Percentiles rank a stretch among this genome's conserved stretches.
Evolutionary conservation across 2,797 vertebrate genomes (phyloP).

Genomic region (Sebastes iracundus): DNA sequence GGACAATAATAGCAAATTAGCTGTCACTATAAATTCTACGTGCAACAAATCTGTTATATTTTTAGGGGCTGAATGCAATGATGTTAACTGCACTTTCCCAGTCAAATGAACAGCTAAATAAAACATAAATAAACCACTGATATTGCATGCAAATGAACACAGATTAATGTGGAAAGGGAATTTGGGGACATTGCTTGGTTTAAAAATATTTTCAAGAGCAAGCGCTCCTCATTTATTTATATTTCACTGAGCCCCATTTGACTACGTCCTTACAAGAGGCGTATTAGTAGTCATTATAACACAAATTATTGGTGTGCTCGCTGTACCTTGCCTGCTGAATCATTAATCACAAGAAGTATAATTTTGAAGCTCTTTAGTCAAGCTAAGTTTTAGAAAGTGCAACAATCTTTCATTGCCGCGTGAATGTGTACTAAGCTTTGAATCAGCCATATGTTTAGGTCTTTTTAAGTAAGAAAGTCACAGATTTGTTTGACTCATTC

Average conservation of each 20-base stretch:
- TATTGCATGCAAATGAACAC: slow-evolving; percentile 46
- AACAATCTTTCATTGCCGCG: slow-evolving; percentile 24
- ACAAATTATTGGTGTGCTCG: slow-evolving; percentile 46
- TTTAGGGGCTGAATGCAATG: slow-evolving; percentile 35
- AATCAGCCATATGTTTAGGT: slow-evolving; percentile 44
- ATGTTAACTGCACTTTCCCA: slow-evolving; percentile 40
- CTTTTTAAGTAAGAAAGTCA: slow-evolving; percentile 16
- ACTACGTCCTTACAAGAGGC: slow-evolving; percentile 44
- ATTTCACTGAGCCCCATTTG: slow-evolving; percentile 45
- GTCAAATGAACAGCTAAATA: slow-evolving; percentile 46
- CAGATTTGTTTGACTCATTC: slow-evolving; percentile 23
- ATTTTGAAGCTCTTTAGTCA: slow-evolving; percentile 51
- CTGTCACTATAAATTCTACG: slow-evolving; percentile 39
- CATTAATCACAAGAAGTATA: slow-evolving; percentile 56
- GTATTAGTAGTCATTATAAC: slow-evolving; percentile 54
- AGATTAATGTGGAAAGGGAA: slow-evolving; percentile 45
- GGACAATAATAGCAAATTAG: slow-evolving; percentile 49
- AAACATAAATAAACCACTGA: slow-evolving; percentile 51
- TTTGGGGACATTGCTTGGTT: slow-evolving; percentile 29
- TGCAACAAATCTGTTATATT: slow-evolving; percentile 36
- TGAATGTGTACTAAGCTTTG: slow-evolving; percentile 25
- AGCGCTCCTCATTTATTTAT: slow-evolving; percentile 52
- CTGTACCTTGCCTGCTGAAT: slow-evolving; percentile 57
- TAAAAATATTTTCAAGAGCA: slow-evolving; percentile 56
- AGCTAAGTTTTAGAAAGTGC: slow-evolving; percentile 27